A percentile compares a stretch with the other conserved stretches of the same genome.
phyloP scores from a whole-genome alignment of 2,888 invertebrate genomes.

The Harpalus rufipes region DNA sequence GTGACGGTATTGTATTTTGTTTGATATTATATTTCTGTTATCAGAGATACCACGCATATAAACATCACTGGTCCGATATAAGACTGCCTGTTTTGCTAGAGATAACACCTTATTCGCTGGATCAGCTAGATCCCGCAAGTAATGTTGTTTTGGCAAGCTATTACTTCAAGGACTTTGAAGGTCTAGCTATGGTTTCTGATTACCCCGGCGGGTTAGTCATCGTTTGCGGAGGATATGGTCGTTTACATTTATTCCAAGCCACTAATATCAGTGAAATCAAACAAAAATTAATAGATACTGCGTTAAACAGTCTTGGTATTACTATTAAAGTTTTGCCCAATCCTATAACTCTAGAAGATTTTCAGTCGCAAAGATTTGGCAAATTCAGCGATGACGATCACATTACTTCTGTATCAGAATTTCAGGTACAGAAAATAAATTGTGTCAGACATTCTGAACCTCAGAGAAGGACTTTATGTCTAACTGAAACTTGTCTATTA shows the following conservation, averaged over 20 bases:
- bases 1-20: neutral
- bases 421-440: constrained; percentile 94
- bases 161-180: constrained; percentile 91
- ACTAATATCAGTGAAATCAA: constrained; percentile 92
- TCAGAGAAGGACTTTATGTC: constrained; percentile 92
- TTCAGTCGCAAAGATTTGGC: constrained; percentile 92
- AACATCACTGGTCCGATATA: constrained; percentile 98
- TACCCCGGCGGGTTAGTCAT: constrained; percentile 95
- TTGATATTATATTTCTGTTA: constrained; percentile 64
- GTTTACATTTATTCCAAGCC: constrained; percentile 94
- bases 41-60: constrained; percentile 88
- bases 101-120: constrained; percentile 94
- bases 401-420: constrained; percentile 97
- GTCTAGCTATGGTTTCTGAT: constrained; percentile 89
- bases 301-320: constrained; percentile 88
- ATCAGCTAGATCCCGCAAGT: constrained; percentile 94
- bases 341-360: constrained; percentile 91
- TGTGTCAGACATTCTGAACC: constrained; percentile 90
- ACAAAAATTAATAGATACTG: constrained; percentile 90
- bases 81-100: constrained; percentile 92
- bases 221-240: constrained; percentile 93
- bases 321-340: constrained; percentile 91
- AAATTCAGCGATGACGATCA: constrained; percentile 97
- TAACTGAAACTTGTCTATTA: constrained; percentile 96
- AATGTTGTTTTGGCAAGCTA: constrained; percentile 90